Base-by-base conservation (phyloP, 2,888 invertebrate genomes). In the Agriopis leucophaearia region DNA sequence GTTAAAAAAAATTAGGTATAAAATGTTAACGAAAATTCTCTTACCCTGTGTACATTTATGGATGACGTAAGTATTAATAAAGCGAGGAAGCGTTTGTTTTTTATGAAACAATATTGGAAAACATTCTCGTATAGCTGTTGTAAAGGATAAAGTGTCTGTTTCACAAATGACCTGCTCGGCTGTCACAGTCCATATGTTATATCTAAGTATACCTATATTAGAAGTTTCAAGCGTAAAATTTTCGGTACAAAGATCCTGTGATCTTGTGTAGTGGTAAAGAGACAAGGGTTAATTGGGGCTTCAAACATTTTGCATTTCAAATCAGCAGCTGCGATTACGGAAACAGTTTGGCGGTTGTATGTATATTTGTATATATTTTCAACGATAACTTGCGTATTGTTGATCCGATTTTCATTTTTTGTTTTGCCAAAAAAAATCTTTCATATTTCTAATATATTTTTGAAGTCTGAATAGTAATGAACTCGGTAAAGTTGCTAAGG, bases 51-150 rank as follows among this genome's bases (percentile, higher is more conserved):
- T 10, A 52, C 1, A 52, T 38, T 12, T 55, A 55, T 9, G 13
- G 9, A n/a, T 36, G 35, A n/a, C 36, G 18, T 44, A 51, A 57
- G 51, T 45, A 48, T 12, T 13, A 51, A 64, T 64, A 64, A 64
- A 63, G 27, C 13, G 56, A 50, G n/a, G 15, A 27, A 9, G 4
- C 18, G 38, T 56, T 45, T 40, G 40, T 35, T 56, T 52, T 64
- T 64, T 64, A 58, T 47, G 52, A 40, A 65, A 47, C 54, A 54
- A 54, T 65, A 59, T 59, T 48, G 54, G 27, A 38, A 48, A 64
- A 57, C 36, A 52, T 52, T 18, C 38, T 58, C 38, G 15, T 36
- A 52, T 38, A 38, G 38, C 38, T 38, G 38, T 36, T 59, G 51
- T 65, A 60, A 59, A 64, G 16, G 35, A 16, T 36, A 54, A 47